These are phyloP conservation scores for Clamator glandarius DNA, from an alignment of 2,797 vertebrate species.

Conservation along the genomic window DNA sequence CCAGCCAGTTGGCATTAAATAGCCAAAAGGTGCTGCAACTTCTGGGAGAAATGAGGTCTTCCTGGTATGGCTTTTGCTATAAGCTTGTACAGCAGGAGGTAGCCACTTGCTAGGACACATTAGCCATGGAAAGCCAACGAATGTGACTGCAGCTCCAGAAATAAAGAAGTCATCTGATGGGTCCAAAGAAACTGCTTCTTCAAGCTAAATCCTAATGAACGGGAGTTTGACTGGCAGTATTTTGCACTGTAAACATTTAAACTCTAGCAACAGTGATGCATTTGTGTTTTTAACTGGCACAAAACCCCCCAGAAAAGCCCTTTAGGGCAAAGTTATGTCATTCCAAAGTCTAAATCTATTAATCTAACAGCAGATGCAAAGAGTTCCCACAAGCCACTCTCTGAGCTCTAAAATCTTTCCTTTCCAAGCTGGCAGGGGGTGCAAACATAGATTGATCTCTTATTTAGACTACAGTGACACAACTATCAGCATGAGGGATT, in stretches of 20 bases:
- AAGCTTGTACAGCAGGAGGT: background rate
- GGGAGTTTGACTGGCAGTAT: background rate
- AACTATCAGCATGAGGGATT: background rate
- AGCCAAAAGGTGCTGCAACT: background rate
- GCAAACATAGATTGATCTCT: background rate
- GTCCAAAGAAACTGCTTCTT: background rate
- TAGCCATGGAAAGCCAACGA: background rate
- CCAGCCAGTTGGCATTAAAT: background rate
- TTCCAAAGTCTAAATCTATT: background rate
- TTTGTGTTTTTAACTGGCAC: background rate
- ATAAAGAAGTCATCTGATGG: background rate
- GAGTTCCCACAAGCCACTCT: background rate
- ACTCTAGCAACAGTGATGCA: background rate
- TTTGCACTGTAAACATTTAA: background rate
- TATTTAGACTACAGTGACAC: background rate
- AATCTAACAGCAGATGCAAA: background rate
- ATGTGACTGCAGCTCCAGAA: background rate
- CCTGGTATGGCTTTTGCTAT: background rate
- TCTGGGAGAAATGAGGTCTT: background rate
- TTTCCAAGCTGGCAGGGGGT: background rate
- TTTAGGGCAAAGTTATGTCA: background rate
- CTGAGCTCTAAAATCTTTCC: background rate
- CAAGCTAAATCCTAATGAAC: background rate
- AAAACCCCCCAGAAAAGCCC: background rate
- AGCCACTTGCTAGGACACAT: accelerated